Evolutionary conservation across 2,113 vertebrate genomes (phyloP).

Genomic region (Gnathonemus echidnorhynchus): DNA sequence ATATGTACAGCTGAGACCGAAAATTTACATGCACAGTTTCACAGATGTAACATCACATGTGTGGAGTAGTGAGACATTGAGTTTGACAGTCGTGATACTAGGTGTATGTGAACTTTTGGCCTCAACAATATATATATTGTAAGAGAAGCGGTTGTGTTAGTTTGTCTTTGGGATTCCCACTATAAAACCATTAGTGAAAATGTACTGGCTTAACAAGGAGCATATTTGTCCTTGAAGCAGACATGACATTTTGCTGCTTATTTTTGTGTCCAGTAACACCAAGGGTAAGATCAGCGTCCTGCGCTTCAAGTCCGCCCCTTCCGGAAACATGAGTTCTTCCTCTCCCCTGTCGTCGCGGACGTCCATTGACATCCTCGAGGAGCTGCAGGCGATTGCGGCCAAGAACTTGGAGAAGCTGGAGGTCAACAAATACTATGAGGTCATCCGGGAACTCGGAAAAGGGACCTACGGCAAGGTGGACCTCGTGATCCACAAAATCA

Average conservation of each 20-base stretch:
- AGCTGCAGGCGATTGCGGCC: constrained; percentile 64
- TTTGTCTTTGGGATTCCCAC: background rate
- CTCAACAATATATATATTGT: background rate
- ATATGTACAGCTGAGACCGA: background rate
- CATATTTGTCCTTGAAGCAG: background rate
- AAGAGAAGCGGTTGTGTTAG: background rate
- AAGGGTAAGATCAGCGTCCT: constrained; percentile 17
- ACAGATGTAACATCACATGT: background rate
- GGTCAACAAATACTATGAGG: constrained; percentile 67
- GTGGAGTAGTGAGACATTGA: background rate
- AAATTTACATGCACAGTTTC: background rate
- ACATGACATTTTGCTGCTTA: background rate
- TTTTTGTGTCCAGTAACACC: constrained; percentile 40
- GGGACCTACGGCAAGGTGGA: constrained; percentile 72
- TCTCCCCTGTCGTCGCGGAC: constrained; percentile 61
- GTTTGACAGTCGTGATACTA: background rate
- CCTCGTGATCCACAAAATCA: constrained; percentile 65
- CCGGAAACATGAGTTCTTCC: constrained; percentile 60
- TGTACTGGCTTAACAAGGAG: background rate
- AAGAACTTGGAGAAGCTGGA: constrained; percentile 65
- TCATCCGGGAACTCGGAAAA: constrained; percentile 67
- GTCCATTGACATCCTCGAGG: constrained; percentile 67
- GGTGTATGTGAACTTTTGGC: background rate
- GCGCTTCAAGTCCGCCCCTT: constrained; percentile 9
- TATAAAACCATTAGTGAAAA: background rate